Evolutionary conservation across 1,140 invertebrate species (phyloP).

Genomic region (Choristoneura fumiferana): DNA sequence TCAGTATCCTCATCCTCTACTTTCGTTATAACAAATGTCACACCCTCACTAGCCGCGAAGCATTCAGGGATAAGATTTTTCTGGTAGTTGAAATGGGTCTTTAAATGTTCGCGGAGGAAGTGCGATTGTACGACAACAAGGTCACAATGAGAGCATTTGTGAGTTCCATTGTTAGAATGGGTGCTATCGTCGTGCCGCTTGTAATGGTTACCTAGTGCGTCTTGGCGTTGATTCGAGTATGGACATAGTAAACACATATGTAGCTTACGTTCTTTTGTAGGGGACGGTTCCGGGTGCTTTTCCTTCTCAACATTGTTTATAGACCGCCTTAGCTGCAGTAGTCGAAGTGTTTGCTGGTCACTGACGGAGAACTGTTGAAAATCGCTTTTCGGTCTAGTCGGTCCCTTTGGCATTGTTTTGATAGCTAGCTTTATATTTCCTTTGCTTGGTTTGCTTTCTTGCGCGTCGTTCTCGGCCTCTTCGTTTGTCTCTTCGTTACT

Average conservation of each 20-base stretch:
- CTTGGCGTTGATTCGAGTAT: conserved; percentile 85
- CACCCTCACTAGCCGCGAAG: conserved; percentile 62
- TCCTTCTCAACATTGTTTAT: conserved; percentile 57
- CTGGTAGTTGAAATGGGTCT: conserved; percentile 85
- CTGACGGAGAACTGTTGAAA: conserved; percentile 76
- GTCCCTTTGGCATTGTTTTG: conserved; percentile 70
- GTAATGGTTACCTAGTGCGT: conserved; percentile 87
- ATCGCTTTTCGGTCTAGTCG: conserved; percentile 52
- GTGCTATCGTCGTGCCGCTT: conserved; percentile 82
- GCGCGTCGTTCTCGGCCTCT: conserved; percentile 58
- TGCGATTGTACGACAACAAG: conserved; percentile 88
- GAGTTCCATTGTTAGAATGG: conserved; percentile 79
- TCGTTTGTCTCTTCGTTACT: conserved; percentile 49
- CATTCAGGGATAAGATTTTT: conserved; percentile 80
- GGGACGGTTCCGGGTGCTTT: conserved; percentile 65
- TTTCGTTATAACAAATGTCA: conserved; percentile 60
- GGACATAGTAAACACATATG: conserved; percentile 87
- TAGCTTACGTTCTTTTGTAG: conserved; percentile 76
- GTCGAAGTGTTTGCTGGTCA: conserved; percentile 76
- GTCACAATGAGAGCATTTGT: conserved; percentile 90
- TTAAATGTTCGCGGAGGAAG: conserved; percentile 88
- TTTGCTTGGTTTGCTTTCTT: conserved; percentile 50
- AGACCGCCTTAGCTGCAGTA: conserved; percentile 61
- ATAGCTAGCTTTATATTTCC: conserved; percentile 75
- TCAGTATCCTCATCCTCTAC: conserved; percentile 47